Evolutionary conservation across 1,140 invertebrate species (phyloP).

Genomic region (Nasonia longicornis): DNA sequence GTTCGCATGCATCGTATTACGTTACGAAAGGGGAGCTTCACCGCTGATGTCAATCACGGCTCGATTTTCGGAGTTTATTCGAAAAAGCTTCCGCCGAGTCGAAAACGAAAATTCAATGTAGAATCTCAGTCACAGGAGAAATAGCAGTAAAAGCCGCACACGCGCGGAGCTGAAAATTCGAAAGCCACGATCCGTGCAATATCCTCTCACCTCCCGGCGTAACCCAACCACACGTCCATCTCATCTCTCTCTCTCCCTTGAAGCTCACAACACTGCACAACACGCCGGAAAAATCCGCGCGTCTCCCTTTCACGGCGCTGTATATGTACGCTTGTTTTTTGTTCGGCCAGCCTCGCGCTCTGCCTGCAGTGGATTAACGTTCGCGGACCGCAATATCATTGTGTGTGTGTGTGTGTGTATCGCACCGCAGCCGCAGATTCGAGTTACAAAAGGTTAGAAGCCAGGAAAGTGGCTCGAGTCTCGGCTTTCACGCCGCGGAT

Average conservation of each 20-base stretch:
- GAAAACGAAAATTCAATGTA: no score
- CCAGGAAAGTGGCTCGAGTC: conserved; percentile 3
- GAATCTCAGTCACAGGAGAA: no score
- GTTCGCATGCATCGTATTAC: no score
- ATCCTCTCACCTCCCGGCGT: neutral
- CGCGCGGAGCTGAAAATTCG: no score
- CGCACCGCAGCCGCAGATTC: neutral
- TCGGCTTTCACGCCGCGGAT: neutral
- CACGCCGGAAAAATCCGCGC: neutral
- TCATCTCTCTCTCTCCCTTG: neutral
- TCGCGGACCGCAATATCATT: neutral
- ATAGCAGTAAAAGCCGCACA: no score
- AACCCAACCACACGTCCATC: neutral
- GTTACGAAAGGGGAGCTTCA: no score
- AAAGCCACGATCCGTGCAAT: no score
- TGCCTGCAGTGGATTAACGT: neutral
- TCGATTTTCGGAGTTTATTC: no score
- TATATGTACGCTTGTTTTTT: neutral
- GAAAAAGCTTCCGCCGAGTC: no score
- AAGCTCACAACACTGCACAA: neutral
- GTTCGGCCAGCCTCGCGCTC: neutral
- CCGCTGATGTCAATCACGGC: no score
- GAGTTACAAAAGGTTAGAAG: conserved; percentile 8
- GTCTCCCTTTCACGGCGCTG: neutral
- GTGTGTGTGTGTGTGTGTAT: neutral